A percentile compares a stretch with the other conserved stretches of the same genome.
Conservation (phyloP, 2,113 vertebrate genomes). For the Rattus rattus region DNA sequence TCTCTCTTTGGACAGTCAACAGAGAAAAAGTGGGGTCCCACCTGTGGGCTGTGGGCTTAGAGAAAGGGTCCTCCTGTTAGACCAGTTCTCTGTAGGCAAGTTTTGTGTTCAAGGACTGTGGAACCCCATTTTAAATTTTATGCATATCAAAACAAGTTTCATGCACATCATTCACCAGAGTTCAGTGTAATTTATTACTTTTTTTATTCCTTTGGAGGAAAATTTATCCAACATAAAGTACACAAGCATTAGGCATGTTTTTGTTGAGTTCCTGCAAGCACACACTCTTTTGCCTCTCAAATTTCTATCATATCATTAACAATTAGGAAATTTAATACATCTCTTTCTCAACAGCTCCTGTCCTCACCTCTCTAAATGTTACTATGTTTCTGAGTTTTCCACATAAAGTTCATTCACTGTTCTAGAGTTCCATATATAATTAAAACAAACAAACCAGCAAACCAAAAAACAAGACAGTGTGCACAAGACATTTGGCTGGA, state of each 20-base stretch:
- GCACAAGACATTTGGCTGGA: neutral
- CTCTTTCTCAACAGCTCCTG: too few relatives aligned
- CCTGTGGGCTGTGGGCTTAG: too few relatives aligned
- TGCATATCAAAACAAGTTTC: slow-evolving; percentile 3
- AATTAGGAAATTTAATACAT: neutral
- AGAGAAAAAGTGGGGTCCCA: too few relatives aligned
- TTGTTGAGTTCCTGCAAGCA: neutral
- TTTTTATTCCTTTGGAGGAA: slow-evolving; percentile 25
- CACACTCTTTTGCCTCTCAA: neutral
- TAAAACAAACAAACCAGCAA: neutral
- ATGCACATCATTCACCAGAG: neutral
- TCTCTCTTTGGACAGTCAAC: too few relatives aligned
- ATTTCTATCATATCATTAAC: neutral
- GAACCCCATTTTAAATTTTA: neutral
- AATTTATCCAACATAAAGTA: neutral
- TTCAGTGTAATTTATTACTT: neutral
- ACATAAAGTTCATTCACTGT: neutral
- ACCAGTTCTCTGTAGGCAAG: too few relatives aligned
- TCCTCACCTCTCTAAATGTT: neutral
- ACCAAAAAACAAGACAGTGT: neutral
- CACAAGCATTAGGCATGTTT: neutral
- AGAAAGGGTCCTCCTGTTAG: too few relatives aligned
- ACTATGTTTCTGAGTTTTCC: neutral
- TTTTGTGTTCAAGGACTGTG: too few relatives aligned
- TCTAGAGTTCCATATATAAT: neutral